Percentiles rank a stretch among this genome's conserved stretches.
Conservation (phyloP, 2,797 vertebrate species). For the Phrynocephalus guinanensis region DNA sequence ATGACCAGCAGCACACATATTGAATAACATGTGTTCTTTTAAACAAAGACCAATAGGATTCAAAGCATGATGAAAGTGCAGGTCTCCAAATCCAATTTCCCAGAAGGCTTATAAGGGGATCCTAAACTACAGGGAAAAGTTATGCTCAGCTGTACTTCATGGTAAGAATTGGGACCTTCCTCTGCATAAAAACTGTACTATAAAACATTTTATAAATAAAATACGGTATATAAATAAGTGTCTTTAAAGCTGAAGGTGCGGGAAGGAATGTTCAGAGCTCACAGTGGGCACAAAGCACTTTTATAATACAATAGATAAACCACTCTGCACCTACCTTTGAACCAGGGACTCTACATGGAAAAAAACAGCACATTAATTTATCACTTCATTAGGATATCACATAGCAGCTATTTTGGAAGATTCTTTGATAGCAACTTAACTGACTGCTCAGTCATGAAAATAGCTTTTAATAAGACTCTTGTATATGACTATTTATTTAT, state of each 20-base stretch:
- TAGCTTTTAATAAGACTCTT: not conserved
- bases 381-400: not conserved
- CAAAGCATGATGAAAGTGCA: too few species aligned
- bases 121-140: too few species aligned
- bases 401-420: not conserved
- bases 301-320: too few species aligned
- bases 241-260: not conserved
- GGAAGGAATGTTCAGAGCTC: too few species aligned
- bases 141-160: too few species aligned
- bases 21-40: too few species aligned
- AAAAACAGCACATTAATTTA: not conserved
- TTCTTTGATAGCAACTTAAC: not conserved
- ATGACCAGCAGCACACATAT: too few species aligned
- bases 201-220: not conserved
- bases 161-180: not conserved
- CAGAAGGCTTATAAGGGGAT: too few species aligned
- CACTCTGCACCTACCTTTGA: too few species aligned
- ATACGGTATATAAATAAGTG: not conserved
- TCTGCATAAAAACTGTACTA: not conserved
- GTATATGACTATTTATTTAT: not conserved
- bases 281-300: too few species aligned
- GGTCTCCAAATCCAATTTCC: too few species aligned
- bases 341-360: not conserved
- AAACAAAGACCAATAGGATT: too few species aligned
- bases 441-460: not conserved